A percentile compares a stretch with the other conserved stretches of the same genome.
phyloP scores from a whole-genome alignment of 2,113 vertebrate genomes.

The Callorhinus ursinus region DNA sequence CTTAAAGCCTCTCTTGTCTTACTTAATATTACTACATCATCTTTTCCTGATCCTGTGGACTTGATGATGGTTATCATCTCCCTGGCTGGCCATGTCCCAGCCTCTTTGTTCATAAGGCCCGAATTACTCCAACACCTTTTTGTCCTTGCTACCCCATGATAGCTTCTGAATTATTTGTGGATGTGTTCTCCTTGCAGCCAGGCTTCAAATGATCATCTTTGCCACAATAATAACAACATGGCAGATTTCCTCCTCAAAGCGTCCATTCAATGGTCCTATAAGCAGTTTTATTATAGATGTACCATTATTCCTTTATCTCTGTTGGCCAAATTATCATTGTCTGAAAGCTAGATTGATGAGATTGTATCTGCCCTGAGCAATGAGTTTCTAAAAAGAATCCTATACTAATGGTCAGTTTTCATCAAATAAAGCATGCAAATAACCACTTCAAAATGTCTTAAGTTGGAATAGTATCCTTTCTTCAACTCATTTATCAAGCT shows the following conservation, averaged over 20 bases:
- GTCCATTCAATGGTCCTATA: neutral
- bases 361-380: neutral
- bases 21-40: neutral
- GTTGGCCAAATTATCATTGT: neutral
- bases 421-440: neutral
- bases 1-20: neutral
- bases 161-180: neutral
- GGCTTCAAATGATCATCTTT: neutral
- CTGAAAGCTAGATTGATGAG: neutral
- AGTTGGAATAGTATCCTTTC: neutral
- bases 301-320: neutral
- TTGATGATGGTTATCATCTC: neutral
- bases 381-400: neutral
- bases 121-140: neutral
- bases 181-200: neutral
- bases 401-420: neutral
- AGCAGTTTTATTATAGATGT: neutral
- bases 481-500: neutral
- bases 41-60: neutral
- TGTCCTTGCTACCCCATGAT: neutral
- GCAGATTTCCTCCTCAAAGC: neutral
- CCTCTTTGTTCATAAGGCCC: neutral
- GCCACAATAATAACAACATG: neutral
- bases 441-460: constrained; percentile 27
- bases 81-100: neutral